Evolutionary conservation across 2,888 invertebrate genomes (phyloP).

Genomic region (Balanococcus diminutus): DNA sequence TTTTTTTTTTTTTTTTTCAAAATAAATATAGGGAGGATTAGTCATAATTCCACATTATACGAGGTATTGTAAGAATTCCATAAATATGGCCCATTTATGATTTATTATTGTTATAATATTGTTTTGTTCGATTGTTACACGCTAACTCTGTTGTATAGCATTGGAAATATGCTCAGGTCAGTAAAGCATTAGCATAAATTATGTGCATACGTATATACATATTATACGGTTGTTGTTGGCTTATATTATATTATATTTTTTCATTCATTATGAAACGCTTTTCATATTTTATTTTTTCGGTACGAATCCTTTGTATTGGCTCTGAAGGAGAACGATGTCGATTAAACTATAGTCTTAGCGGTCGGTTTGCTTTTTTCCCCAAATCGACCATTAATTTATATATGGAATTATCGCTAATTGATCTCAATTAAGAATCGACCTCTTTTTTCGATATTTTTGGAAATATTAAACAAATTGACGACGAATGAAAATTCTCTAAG

Average conservation of each 20-base stretch:
- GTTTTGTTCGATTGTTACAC: slow-evolving; percentile 59
- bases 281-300: background rate
- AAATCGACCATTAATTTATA: background rate
- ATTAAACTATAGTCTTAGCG: background rate
- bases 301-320: background rate
- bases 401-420: background rate
- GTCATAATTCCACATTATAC: background rate
- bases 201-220: background rate
- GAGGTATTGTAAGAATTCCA: background rate
- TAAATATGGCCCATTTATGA: slow-evolving; percentile 32
- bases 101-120: slow-evolving; percentile 58
- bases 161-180: slow-evolving; percentile 82
- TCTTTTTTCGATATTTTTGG: background rate
- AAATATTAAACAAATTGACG: background rate
- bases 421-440: background rate
- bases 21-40: background rate
- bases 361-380: background rate
- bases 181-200: slow-evolving; percentile 60
- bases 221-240: background rate
- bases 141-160: slow-evolving; percentile 65
- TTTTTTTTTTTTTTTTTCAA: background rate
- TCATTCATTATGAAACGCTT: slow-evolving; percentile 20
- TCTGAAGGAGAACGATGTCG: background rate
- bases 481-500: background rate
- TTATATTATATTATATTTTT: background rate